phyloP scores from a whole-genome alignment of 2,888 invertebrate genomes.

The Dryadula phaetusa region DNA sequence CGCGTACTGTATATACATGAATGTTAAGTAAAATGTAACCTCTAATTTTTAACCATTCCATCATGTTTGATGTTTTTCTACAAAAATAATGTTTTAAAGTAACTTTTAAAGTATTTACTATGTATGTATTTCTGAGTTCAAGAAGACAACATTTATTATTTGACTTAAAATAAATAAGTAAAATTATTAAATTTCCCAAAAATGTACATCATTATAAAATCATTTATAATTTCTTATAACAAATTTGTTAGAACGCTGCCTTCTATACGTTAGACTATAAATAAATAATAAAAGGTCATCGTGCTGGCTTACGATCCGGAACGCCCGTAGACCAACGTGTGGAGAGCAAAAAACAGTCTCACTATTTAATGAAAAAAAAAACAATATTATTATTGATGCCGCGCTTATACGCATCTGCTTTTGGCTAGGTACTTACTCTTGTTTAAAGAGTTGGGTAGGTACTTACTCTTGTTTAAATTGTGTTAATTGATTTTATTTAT shows the following conservation, averaged over 20 bases:
- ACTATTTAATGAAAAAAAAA: conserved; percentile 63
- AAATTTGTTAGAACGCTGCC: conserved; percentile 48
- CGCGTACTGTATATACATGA: not conserved
- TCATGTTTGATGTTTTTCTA: too few relatives aligned
- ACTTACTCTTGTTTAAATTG: too few relatives aligned
- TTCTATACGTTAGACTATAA: conserved; percentile 53
- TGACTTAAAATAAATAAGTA: too few relatives aligned
- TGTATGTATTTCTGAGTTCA: too few relatives aligned
- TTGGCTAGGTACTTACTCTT: not conserved
- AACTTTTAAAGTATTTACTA: not conserved
- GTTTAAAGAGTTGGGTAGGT: too few relatives aligned
- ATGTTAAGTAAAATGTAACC: not conserved
- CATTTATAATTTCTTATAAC: not conserved
- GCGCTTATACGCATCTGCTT: conserved; percentile 30
- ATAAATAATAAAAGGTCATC: conserved; percentile 80
- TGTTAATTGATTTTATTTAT: too few relatives aligned
- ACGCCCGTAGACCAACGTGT: conserved; percentile 74
- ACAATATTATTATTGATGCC: conserved; percentile 40
- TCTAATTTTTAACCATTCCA: not conserved
- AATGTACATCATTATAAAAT: not conserved
- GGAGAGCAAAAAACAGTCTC: conserved; percentile 71
- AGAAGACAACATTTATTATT: not conserved
- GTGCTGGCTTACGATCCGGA: conserved; percentile 81
- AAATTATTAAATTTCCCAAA: too few relatives aligned
- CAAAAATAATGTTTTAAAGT: not conserved